These are phyloP conservation scores for Sigmodon hispidus DNA, from an alignment of 2,113 vertebrate species.

Conservation along the genomic window DNA sequence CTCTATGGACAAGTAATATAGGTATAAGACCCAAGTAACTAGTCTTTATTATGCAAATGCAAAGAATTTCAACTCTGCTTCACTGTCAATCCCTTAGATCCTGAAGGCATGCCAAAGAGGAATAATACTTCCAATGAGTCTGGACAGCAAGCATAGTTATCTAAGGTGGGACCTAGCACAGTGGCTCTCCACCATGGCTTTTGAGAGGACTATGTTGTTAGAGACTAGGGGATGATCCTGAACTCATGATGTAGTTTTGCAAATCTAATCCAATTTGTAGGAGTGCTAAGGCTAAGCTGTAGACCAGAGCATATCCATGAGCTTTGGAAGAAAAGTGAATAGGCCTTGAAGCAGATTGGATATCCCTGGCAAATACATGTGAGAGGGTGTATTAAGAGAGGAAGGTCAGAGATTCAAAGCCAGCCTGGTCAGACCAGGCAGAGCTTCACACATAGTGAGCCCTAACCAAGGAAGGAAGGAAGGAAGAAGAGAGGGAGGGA, in stretches of 20 bases:
- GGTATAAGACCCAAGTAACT: neutral
- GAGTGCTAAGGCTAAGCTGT: neutral
- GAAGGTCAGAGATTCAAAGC: neutral
- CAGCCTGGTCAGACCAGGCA: neutral
- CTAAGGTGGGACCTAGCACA: neutral
- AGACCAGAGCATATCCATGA: too few relatives aligned
- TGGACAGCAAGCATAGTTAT: neutral
- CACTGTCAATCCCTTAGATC: neutral
- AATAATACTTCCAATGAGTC: accelerated
- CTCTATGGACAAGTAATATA: accelerated
- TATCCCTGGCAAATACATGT: neutral
- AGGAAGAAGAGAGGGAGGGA: neutral
- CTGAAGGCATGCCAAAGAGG: neutral
- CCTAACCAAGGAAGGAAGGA: neutral
- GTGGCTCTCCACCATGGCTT: too few relatives aligned
- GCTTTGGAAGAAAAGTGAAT: neutral
- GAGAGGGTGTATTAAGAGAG: neutral
- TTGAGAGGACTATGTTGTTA: neutral
- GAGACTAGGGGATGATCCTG: neutral
- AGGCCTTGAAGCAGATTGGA: neutral
- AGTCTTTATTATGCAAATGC: neutral
- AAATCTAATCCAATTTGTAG: neutral
- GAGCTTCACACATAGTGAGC: neutral
- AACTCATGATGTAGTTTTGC: accelerated
- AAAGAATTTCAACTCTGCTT: neutral